These are phyloP conservation scores for Corythornis cristatus DNA, from an alignment of 2,113 vertebrate genomes.

Conservation along the genomic window DNA sequence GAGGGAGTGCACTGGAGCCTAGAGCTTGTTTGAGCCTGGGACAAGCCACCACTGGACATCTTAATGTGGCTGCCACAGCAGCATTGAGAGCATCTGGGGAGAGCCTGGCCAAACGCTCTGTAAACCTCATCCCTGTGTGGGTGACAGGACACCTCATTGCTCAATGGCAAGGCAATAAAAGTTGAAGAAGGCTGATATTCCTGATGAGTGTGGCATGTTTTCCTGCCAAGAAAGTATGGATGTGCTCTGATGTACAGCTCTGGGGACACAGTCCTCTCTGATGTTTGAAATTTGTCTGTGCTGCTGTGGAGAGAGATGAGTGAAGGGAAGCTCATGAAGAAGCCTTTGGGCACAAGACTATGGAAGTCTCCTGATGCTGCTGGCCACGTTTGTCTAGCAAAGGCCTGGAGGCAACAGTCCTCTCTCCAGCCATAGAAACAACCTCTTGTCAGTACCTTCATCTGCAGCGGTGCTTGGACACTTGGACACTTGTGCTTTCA, in stretches of 20 bases:
- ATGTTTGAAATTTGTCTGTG: not conserved
- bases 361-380: not conserved
- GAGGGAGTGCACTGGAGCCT: not conserved
- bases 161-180: not conserved
- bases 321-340: not conserved
- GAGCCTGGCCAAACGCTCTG: not conserved
- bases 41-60: not conserved
- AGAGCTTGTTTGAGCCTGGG: not conserved
- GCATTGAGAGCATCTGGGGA: not conserved
- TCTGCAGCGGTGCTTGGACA: fast-evolving
- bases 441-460: not conserved
- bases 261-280: not conserved
- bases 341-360: not conserved
- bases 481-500: not conserved
- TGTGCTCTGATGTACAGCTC: fast-evolving
- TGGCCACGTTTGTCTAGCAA: not conserved
- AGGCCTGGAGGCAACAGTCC: not conserved
- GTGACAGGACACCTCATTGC: not conserved
- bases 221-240: not conserved
- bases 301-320: not conserved
- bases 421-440: not conserved
- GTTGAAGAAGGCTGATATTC: not conserved
- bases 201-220: not conserved
- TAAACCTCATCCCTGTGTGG: not conserved
- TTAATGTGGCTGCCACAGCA: not conserved